These are phyloP conservation scores for Oriolus oriolus DNA, from an alignment of 2,113 vertebrate species.

Conservation along the genomic window DNA sequence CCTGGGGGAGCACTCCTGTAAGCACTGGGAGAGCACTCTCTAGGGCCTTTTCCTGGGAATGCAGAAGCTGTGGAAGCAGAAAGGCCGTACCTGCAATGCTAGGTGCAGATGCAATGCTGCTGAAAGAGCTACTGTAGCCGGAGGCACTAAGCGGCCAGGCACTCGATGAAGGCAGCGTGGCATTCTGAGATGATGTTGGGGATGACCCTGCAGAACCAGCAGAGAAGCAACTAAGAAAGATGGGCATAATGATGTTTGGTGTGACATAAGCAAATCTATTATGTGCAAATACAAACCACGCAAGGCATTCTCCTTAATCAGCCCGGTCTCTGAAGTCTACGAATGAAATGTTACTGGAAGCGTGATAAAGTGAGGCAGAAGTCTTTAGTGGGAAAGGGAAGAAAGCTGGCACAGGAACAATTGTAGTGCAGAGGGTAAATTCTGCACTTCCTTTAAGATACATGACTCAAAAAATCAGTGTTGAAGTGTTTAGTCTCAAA, in stretches of 20 bases:
- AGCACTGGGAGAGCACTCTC: neutral
- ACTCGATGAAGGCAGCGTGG: conserved; percentile 85
- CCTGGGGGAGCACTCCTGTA: neutral
- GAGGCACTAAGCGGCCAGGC: conserved; percentile 87
- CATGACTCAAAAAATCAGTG: neutral
- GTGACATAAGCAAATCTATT: conserved; percentile 29
- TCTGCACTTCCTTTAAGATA: neutral
- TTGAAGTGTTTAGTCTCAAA: neutral
- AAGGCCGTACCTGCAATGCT: conserved; percentile 80
- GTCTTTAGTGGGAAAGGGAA: neutral
- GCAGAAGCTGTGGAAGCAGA: conserved; percentile 15
- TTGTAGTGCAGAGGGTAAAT: neutral
- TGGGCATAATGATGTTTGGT: conserved; percentile 38
- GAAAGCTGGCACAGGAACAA: conserved; percentile 7
- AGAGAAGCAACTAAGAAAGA: conserved; percentile 65
- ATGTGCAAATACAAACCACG: neutral
- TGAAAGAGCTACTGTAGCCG: conserved; percentile 81
- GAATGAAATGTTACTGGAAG: conserved; percentile 51
- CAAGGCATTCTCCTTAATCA: neutral
- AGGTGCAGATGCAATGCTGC: conserved; percentile 77
- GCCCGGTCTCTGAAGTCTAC: neutral
- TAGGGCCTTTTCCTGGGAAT: conserved; percentile 14
- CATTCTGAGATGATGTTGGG: conserved; percentile 86
- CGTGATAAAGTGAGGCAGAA: neutral
- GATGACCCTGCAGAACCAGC: conserved; percentile 82